Evolutionary conservation across 30 jellyfish, hydroid and myxozoan genomes (phyloP).

Genomic region (Sanderia malayensis): DNA sequence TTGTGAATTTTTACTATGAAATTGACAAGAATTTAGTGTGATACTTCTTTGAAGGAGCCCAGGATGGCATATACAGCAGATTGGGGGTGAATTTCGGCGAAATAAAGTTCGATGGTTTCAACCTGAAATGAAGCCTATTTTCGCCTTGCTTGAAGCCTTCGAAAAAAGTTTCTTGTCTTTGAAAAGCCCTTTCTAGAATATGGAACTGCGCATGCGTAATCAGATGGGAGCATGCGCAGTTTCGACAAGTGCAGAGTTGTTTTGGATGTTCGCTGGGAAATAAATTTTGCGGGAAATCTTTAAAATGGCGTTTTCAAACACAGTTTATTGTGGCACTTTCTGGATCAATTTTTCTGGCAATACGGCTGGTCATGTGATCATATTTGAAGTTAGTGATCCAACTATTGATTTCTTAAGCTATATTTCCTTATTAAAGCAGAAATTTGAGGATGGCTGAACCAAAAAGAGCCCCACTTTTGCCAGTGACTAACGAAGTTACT

Average conservation of each 20-base stretch:
- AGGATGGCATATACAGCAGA: neutral
- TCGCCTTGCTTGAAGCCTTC: slow-evolving; percentile 49
- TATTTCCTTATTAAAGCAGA: slow-evolving; percentile 1
- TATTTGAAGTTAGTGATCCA: too few relatives aligned
- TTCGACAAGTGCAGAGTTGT: slow-evolving; percentile 49
- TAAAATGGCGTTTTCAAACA: slow-evolving; percentile 19
- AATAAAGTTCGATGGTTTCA: slow-evolving; percentile 22
- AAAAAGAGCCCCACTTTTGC: slow-evolving; percentile 60
- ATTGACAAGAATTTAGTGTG: neutral
- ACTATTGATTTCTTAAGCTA: neutral
- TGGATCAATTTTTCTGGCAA: too few relatives aligned
- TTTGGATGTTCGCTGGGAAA: neutral
- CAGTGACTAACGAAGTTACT: slow-evolving; percentile 18
- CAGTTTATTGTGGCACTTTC: too few relatives aligned
- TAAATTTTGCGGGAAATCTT: slow-evolving; percentile 8
- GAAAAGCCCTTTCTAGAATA: slow-evolving; percentile 50
- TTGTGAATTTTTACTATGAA: neutral
- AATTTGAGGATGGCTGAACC: slow-evolving; percentile 63
- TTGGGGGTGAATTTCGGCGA: slow-evolving; percentile 32
- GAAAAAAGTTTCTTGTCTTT: slow-evolving; percentile 32
- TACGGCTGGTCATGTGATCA: too few relatives aligned
- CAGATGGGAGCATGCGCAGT: slow-evolving; percentile 85
- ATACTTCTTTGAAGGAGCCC: neutral
- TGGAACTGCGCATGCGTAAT: slow-evolving; percentile 80
- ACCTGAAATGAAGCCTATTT: slow-evolving; percentile 49